Conservation (phyloP, 2,113 vertebrate genomes). For the Platysternon megacephalum region DNA sequence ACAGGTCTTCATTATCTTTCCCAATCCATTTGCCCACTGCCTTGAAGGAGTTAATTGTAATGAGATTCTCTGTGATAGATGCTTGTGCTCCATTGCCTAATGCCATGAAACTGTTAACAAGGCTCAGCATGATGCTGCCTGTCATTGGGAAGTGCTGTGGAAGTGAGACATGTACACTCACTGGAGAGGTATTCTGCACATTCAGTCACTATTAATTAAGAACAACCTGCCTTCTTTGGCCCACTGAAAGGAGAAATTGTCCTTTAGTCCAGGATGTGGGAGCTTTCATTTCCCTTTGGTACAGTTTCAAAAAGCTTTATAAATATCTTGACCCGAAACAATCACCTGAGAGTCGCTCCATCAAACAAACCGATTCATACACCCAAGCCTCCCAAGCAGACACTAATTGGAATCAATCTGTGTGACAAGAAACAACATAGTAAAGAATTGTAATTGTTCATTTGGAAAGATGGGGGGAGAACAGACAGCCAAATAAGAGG, state of each 20-base stretch:
- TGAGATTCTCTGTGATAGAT: neutral
- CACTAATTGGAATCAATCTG: constrained; percentile 22
- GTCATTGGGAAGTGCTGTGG: rapidly evolving
- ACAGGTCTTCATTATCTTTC: rapidly evolving
- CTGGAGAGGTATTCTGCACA: constrained; percentile 15
- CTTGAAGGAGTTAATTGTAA: rapidly evolving
- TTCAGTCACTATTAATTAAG: constrained; percentile 63
- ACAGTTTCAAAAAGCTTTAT: constrained; percentile 37
- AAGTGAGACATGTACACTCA: neutral
- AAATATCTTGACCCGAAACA: constrained; percentile 40
- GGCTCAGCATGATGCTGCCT: neutral
- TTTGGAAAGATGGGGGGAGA: neutral
- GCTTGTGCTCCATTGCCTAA: neutral
- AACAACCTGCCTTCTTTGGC: constrained; percentile 37
- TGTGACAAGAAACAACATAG: constrained; percentile 16
- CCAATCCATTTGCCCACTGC: neutral
- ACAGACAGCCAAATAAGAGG: constrained; percentile 25
- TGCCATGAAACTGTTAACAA: neutral
- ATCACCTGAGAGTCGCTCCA: constrained; percentile 28
- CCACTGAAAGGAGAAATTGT: constrained; percentile 19
- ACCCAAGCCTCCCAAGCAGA: neutral
- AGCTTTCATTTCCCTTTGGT: constrained; percentile 36
- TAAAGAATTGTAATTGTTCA: constrained; percentile 5
- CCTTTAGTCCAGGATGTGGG: constrained; percentile 25
- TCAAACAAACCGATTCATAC: constrained; percentile 9